These are phyloP conservation scores for Meriones unguiculatus DNA, from an alignment of 2,113 vertebrate species.

Conservation along the genomic window DNA sequence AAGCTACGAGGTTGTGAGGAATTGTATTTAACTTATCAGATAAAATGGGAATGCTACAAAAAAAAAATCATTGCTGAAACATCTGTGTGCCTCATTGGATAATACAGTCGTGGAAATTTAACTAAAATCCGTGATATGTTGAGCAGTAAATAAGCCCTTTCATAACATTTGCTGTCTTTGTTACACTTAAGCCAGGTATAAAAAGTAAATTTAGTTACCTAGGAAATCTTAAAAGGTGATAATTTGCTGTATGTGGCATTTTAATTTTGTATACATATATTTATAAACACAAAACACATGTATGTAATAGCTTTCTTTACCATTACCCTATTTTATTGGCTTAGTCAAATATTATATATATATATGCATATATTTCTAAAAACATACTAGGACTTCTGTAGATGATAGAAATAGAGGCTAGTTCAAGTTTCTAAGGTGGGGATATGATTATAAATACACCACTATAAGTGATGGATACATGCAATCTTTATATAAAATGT, in stretches of 20 bases:
- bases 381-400: not conserved
- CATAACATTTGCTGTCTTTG: not conserved
- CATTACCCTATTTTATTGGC: not conserved
- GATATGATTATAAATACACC: not conserved
- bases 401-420: not conserved
- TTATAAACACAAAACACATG: not conserved
- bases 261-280: not conserved
- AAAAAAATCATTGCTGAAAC: not conserved
- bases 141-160: constrained; percentile 1
- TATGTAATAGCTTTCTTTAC: not conserved
- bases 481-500: not conserved
- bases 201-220: not conserved
- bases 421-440: not conserved
- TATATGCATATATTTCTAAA: not conserved
- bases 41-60: not conserved
- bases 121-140: not conserved
- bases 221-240: not conserved
- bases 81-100: not conserved
- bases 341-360: constrained; percentile 7
- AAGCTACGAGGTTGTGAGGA: not conserved
- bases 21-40: not conserved
- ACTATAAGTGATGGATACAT: not conserved
- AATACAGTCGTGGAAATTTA: not conserved
- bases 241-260: not conserved
- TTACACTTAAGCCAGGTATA: not conserved